Base-by-base conservation (phyloP, 2,113 vertebrate species). In the Scomber colias region DNA sequence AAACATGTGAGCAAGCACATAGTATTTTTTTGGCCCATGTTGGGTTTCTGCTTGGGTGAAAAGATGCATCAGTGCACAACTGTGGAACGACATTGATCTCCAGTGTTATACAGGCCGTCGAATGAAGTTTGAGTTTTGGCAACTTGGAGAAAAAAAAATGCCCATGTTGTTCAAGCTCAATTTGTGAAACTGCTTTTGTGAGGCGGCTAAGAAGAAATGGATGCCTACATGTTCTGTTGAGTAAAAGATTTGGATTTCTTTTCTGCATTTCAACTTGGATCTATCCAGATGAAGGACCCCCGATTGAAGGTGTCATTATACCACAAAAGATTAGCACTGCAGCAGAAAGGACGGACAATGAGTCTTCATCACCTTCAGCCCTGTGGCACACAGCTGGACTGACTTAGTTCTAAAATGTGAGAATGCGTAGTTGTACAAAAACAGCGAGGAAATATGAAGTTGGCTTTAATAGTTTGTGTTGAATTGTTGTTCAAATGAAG, bases 1-100 rank as follows among this genome's bases (percentile, higher is more conserved):
- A 27, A 81, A 82, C 35, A 50, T 54, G 84, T 82, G 87, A 76
- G 48, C 68, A 24, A 69, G 79, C 66, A 62, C 35, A 21, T 74
- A 2, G 12, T 27, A 27, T 64, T 69, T 80, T 75, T 82, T 68
- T 81, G 77, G 82, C 84, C 83, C 83, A 89, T 71, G 85, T 92
- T 88, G 84, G 84, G 86, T 81, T 88, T 81, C 17, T 81, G 71
- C 55, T 60, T 66, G 24, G 40, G 50, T 75, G 59, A 67, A 64
- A 74, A 62, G 57, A 63, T 62, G 70, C n/a, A 11, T 76, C 49
- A 35, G 54, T 67, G 80, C 45, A 61, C 61, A 75, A 15, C 65
- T 15, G 4, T 61, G 57, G 53, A 68, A 35, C 5, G 64, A 50
- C 30, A 49, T 30, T 51, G 48, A 51, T 11, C 24, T 48, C 61